phyloP scores from a whole-genome alignment of 1,140 invertebrate genomes.

The Reticulitermes speratus region DNA sequence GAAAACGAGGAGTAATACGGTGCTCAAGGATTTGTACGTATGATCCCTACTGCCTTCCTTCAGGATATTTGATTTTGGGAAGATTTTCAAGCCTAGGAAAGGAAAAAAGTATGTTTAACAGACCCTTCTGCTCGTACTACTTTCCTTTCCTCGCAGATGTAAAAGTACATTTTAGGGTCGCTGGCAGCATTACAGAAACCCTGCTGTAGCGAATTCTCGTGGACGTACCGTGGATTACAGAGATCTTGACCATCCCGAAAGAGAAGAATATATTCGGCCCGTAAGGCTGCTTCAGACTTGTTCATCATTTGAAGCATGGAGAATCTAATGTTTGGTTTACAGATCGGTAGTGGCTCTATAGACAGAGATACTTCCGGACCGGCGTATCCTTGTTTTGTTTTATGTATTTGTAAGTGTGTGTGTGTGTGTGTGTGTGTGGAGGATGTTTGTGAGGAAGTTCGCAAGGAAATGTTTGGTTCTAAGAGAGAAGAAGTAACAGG shows the following conservation, averaged over 20 bases:
- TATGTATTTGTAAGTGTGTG: too few relatives aligned
- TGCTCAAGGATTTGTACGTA: constrained; percentile 13
- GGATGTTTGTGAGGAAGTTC: too few relatives aligned
- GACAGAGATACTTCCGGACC: too few relatives aligned
- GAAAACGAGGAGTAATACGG: constrained; percentile 6
- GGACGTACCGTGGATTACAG: background rate
- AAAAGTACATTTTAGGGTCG: background rate
- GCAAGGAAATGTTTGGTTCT: too few relatives aligned
- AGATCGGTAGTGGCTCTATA: too few relatives aligned
- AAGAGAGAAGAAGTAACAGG: too few relatives aligned
- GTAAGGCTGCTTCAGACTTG: too few relatives aligned
- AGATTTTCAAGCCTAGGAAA: constrained; percentile 9
- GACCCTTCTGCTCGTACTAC: background rate
- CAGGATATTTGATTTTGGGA: constrained; percentile 12
- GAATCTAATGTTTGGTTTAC: too few relatives aligned
- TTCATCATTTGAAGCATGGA: too few relatives aligned
- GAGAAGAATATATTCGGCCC: background rate
- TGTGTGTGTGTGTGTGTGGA: too few relatives aligned
- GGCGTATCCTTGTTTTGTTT: too few relatives aligned
- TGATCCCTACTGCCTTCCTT: background rate
- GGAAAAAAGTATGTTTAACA: background rate
- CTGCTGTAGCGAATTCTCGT: background rate
- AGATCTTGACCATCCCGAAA: background rate
- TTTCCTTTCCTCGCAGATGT: background rate
- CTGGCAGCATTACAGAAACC: background rate